Base-by-base conservation (phyloP, 2,113 vertebrate species). In the Talpa occidentalis region DNA sequence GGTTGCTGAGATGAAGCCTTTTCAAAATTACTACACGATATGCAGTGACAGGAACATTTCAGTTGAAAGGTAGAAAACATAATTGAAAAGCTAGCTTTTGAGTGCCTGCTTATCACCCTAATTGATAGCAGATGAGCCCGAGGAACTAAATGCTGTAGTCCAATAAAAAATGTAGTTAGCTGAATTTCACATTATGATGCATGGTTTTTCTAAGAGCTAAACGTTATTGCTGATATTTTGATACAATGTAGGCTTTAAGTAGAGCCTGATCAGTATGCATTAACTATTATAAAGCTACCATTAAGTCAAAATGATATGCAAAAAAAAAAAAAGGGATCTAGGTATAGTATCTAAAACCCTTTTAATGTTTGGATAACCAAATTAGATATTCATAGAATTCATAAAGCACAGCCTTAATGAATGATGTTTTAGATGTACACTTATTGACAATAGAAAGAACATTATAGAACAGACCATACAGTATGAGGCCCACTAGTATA, bases 1-100 rank as follows among this genome's bases (percentile, higher is more conserved):
- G 90, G 90, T 95, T 96, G 92, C 94, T 90, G 96, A 77, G 93
- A 96, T 95, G 93, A 97, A 97, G 94, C 47, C 47, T 95, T 96
- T 96, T 94, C 93, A 92, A 94, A 97, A 97, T 96, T 81, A 83
- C 92, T 97, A 96, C 94, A 95, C 16, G 42, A 96, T 91, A 77
- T 94, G 78, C 92, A 94, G 44, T 87, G 92, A 96, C 95, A 97
- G 93, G 92, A 96, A 90, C 95, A 83, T 96, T 97, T 97, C 66
- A 47, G 90, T 72, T 88, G 88, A 96, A 95, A 97, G 94, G 95
- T 96, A 92, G 94, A 91, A 97, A 96, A 97, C 88, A 82, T 94
- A 97, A 96, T 96, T 97, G 97, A 97, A 97, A 97, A 97, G 90
- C 86, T 92, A 88, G 93, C 78, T 94, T 97, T 96, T 96, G 95